Base-by-base conservation (phyloP, 2,888 invertebrate genomes). In the Stomorhina lunata region DNA sequence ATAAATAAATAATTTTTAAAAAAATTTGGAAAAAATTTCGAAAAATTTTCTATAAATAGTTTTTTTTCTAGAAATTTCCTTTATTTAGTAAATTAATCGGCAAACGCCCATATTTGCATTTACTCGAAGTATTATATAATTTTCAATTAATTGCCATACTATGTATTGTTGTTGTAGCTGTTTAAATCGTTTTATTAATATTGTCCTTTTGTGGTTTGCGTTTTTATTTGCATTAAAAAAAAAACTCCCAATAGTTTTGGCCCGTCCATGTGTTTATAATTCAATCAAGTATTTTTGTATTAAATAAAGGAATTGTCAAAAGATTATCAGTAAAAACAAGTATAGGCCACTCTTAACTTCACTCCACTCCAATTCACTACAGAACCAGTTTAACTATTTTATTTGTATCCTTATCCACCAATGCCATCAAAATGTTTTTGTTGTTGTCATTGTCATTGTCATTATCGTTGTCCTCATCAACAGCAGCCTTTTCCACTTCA, bases 231-330 rank as follows among this genome's bases (percentile, higher is more conserved):
- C 27, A 37, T 27, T 4, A 34, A 15, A 5, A 29, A 53, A 66
- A 69, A 45, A 6, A n/a, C 25, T 27, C 1, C 48, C 6, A 27
- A 53, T 50, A 29, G 40, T 43, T 75, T 50, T 68, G n/a, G n/a
- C n/a, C n/a, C n/a, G n/a, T 34, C 4, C 29, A 53, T 55, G 63
- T 78, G 22, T 81, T 81, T 78, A 53, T 50, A 48, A 78, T 69
- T 73, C 69, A 82, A 82, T 82, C 73, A 78, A 79, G 69, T 77
- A 40, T 77, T 83, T n/a, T n/a, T n/a, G n/a, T n/a, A n/a, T n/a
- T 66, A 77, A 80, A 80, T 55, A 81, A 65, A 76, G 50, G 48
- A 72, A 72, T 37, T 65, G 37, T 43, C 71, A 72, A 55, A 48
- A 65, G 72, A 79, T 72, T 72, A 79, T 65, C 66, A 79, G 20